Conservation (phyloP, 2,888 invertebrate genomes). For the Magallana nippona region DNA sequence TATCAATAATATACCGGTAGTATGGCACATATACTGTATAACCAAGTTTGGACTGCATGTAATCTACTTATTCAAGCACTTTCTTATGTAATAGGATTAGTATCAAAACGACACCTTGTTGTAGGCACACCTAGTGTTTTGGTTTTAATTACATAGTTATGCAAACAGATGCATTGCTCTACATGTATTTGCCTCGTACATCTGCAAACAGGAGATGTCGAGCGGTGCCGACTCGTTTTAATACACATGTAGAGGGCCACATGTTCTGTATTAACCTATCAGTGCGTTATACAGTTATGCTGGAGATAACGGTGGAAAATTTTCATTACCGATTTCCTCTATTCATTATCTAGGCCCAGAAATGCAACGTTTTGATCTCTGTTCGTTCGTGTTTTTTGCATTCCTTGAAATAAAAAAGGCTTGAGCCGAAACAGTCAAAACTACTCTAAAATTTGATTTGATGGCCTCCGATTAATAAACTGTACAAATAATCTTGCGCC, state of each 20-base stretch:
- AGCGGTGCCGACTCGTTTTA: background rate
- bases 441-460: slow-evolving; percentile 15
- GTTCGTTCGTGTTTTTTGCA: background rate
- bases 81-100: too few species aligned
- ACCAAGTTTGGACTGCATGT: too few species aligned
- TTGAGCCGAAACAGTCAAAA: background rate
- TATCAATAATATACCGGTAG: too few species aligned
- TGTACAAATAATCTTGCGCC: slow-evolving; percentile 26
- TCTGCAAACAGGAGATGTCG: background rate
- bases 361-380: background rate
- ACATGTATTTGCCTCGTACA: background rate
- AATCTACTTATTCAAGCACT: too few species aligned
- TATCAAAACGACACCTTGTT: too few species aligned
- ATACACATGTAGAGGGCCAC: slow-evolving; percentile 6
- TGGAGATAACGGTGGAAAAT: background rate
- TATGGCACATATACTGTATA: too few species aligned
- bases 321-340: background rate
- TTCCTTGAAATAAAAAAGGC: background rate
- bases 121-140: too few species aligned
- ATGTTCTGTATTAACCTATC: slow-evolving; percentile 8
- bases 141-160: too few species aligned
- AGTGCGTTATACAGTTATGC: background rate
- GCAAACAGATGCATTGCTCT: too few species aligned
- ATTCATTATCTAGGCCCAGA: too few species aligned
- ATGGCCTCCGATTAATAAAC: slow-evolving; percentile 15